Conservation (phyloP, 2,113 vertebrate species). For the Pantherophis guttatus region DNA sequence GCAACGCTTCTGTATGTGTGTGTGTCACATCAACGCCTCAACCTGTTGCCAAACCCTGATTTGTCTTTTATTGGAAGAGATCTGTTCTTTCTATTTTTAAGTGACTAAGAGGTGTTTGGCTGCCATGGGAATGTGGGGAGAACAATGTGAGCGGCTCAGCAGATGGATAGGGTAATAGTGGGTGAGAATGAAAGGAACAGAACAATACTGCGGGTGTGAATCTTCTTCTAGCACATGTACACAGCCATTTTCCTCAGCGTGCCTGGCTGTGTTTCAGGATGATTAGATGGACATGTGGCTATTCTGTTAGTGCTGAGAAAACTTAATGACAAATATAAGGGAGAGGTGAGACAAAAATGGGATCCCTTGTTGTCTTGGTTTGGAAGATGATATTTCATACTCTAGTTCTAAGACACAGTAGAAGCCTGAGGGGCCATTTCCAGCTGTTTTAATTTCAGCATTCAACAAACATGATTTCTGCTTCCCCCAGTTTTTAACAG, state of each 20-base stretch:
- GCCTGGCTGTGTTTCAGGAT: background rate
- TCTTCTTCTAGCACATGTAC: background rate
- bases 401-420: background rate
- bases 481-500: background rate
- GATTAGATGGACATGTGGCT: background rate
- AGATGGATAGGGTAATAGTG: background rate
- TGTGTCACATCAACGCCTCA: too few relatives aligned
- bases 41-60: background rate
- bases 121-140: constrained; percentile 4
- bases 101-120: background rate
- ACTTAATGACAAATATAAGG: background rate
- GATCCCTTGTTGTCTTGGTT: background rate
- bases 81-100: constrained; percentile 11
- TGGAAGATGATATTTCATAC: background rate
- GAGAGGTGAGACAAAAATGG: background rate
- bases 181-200: background rate
- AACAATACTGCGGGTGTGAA: background rate
- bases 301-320: background rate
- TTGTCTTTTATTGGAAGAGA: background rate
- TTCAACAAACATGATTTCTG: background rate
- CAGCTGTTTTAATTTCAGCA: background rate
- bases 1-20: background rate
- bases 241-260: background rate
- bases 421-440: background rate
- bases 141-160: background rate